phyloP scores from a whole-genome alignment of 2,113 vertebrate genomes.

The Probosciger aterrimus region DNA sequence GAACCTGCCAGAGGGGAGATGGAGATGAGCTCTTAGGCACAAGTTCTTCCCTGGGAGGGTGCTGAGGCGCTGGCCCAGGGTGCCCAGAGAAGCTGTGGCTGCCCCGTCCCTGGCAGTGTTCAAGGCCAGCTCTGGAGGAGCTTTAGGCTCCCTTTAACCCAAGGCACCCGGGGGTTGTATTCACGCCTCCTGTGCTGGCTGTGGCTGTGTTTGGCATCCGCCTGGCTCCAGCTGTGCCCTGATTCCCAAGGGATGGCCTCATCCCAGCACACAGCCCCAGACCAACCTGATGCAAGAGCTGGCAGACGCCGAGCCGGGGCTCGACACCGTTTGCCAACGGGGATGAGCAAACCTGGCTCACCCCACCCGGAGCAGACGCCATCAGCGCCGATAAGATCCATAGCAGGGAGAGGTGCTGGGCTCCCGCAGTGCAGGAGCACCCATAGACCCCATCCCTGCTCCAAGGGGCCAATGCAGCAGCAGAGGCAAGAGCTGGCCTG shows the following conservation, averaged over 20 bases:
- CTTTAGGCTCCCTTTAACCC: not conserved
- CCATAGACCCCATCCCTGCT: not conserved
- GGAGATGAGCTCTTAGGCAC: too few species aligned
- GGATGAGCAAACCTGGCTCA: not conserved
- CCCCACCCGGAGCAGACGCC: not conserved
- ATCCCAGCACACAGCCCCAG: not conserved
- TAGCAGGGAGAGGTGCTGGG: not conserved
- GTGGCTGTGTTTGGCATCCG: not conserved
- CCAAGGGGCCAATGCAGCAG: fast-evolving
- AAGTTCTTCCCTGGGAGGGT: too few species aligned
- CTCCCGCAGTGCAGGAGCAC: not conserved
- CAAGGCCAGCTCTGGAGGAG: not conserved
- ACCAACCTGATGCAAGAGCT: not conserved
- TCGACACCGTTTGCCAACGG: not conserved
- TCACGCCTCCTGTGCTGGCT: not conserved
- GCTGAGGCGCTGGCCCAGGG: too few species aligned
- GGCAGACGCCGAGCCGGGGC: not conserved
- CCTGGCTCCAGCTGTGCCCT: not conserved
- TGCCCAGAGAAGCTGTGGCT: too few species aligned
- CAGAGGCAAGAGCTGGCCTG: not conserved
- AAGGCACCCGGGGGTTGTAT: not conserved
- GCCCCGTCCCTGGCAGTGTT: not conserved
- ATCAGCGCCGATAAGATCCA: not conserved
- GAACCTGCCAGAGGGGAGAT: too few species aligned
- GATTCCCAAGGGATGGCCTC: not conserved